Base-by-base conservation (phyloP, 2,888 invertebrate species). In the Dryobotodes eremita region DNA sequence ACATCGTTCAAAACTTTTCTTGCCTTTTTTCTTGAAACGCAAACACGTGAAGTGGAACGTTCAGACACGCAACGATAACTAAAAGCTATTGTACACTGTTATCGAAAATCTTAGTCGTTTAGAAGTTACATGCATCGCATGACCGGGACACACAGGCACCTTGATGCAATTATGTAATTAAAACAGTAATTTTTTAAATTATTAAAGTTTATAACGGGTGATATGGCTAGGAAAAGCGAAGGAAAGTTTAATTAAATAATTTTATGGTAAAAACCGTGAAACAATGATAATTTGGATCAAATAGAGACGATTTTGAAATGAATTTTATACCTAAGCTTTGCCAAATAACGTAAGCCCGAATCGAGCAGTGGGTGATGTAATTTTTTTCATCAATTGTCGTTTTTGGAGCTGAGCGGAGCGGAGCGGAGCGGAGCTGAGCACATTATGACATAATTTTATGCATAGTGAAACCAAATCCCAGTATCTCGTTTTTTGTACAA, bases 51-150 rank as follows among this genome's bases (percentile, higher is more conserved):
- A 83, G 70, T 79, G 77, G 77, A 84, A 81, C 77, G 72, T 5
- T 68, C 69, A 64, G 72, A 64, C 87, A 87, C 89, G 89, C 87
- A 82, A 87, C 75, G 36, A 78, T 70, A 66, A 71, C 69, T 77
- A 57, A 72, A 75, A 79, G 79, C 66, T 66, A 69, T 55, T 59
- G 70, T 80, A 80, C 73, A 77, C 62, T 75, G 23, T 84, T 80
- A 86, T 86, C 74, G 77, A 71, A 61, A 79, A 86, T 85, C 80
- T 79, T 31, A 57, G 68, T 86, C 84, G 80, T 75, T 86, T 65
- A 84, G n/a, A 74, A 69, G 59, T 84, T 13, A 85, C 84, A 79
- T 83, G 86, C 79, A 75, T 79, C 71, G 84, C 86, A 84, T 84
- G 86, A 71, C 68, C 36, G 36, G 46, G 75, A 71, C 62, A 71